Base-by-base conservation (phyloP, 2,113 vertebrate genomes). In the Thryonomys swinderianus region DNA sequence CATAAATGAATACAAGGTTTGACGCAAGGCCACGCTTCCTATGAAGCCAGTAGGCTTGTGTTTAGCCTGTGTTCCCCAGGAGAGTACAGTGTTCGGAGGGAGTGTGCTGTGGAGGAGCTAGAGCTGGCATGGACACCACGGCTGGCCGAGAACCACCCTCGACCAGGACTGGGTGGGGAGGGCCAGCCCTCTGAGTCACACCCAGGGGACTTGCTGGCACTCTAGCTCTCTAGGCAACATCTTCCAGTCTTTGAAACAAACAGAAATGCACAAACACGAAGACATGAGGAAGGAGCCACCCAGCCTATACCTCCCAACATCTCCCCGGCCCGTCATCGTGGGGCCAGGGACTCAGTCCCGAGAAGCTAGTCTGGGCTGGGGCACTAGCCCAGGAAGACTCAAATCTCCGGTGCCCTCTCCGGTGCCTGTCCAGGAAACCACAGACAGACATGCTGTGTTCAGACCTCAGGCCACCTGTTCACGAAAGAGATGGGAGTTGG, bases 21-120 rank as follows among this genome's bases (percentile, higher is more conserved):
- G 93, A 87, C 91, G 69, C 74, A 53, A 79, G 7, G 83, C 83
- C 93, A 12, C 18, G 10, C n/a, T 40, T 85, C 53, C 78, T 48
- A 27, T 7, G 62, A 45, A 67, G 27, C 64, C 32, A 5, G 32
- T 51, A 91, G 64, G 59, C 57, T 62, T 25, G 1, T 79, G 73
- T 87, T 95, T 69, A 76, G 57, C 27, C 67, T 9, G 1, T 23
- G 42, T 53, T 81, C 45, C 18, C 1, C 10, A 34, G 30, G 91
- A 88, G 66, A 88, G 92, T 67, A 79, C 18, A 0, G 7, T 37
- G 59, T 93, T 80, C 66, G 3, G 45, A 53, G 17, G 37, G 82
- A 78, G 74, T 16, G 0, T 27, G 83, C 48, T 34, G 21, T 16
- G 4, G 67, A 87, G 45, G 53, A 66, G 34, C 74, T 55, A 37